Evolutionary conservation across 2,113 vertebrate genomes (phyloP), one percentile per base, ranked within the genome.

Genomic region (Macquaria ambigua): DNA sequence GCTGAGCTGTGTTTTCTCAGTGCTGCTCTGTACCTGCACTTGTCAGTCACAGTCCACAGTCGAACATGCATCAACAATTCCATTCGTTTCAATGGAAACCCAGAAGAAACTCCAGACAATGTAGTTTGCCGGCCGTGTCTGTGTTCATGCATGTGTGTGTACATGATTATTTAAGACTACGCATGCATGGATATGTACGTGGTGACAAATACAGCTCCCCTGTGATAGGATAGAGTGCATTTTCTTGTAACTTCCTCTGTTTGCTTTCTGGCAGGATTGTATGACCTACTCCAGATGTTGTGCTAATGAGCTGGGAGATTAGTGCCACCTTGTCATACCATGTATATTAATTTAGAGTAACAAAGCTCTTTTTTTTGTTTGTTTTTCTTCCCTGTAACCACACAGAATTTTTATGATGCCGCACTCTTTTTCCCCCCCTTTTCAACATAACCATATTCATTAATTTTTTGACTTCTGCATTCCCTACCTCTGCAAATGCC

Each of bases 281-380:
- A 77, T 86, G 88, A 91, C 89, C 88, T 77, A 25, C 78, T 93
- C 89, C 89, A 93, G 91, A 92, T 92, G 90, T 78, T 84, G 73
- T 8, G 21, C 77, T 91, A 94, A 93, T 90, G 83, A 94, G 81
- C 84, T 70, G 52, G 72, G 90, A 90, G 88, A 81, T 85, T 82
- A 79, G 68, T 81, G 80, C 78, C 83, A 79, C 77, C 79, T 86
- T 85, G 71, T 86, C 87, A 83, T 70, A 68, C 59, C 67, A 71
- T 81, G 53, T 58, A 79, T 66, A 83, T 73, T 82, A 34, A 89
- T 73, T 88, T 74, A 41, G 61, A 89, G 67, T 8, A 85, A 72
- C 73, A 81, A 64, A 74, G 31, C 16, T 56, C 16, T 62, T 46
- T 58, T 58, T 46, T 15, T 37, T 20, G 2, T 9, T 72, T 63